Conservation (phyloP, 2,113 vertebrate species). For the Leptosomus discolor region DNA sequence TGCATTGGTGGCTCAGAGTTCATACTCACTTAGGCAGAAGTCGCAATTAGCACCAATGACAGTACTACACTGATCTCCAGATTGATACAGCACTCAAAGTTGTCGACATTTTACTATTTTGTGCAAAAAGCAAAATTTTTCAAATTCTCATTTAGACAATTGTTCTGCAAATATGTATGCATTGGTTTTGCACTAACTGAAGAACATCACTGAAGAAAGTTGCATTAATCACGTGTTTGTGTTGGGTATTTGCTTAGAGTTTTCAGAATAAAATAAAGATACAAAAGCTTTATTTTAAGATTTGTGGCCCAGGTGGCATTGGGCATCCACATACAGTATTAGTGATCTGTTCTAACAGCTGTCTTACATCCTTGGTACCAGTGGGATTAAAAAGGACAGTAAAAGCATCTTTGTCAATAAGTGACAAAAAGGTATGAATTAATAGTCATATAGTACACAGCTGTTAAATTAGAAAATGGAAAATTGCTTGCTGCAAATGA, state of each 20-base stretch:
- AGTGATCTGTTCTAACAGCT: background rate
- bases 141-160: background rate
- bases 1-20: background rate
- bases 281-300: background rate
- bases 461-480: background rate
- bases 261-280: background rate
- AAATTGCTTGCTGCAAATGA: background rate
- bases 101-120: background rate
- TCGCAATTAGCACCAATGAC: background rate
- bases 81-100: background rate
- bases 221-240: background rate
- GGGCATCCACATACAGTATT: background rate
- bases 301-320: background rate
- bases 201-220: background rate
- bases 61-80: background rate
- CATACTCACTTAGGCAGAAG: background rate
- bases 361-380: background rate
- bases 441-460: background rate
- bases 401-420: background rate
- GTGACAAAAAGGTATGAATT: background rate
- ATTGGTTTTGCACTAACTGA: background rate
- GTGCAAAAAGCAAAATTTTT: background rate
- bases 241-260: background rate
- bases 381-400: background rate
- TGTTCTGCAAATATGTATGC: background rate